phyloP scores from a whole-genome alignment of 2,888 invertebrate species.

The Ornithoptera alexandrae region DNA sequence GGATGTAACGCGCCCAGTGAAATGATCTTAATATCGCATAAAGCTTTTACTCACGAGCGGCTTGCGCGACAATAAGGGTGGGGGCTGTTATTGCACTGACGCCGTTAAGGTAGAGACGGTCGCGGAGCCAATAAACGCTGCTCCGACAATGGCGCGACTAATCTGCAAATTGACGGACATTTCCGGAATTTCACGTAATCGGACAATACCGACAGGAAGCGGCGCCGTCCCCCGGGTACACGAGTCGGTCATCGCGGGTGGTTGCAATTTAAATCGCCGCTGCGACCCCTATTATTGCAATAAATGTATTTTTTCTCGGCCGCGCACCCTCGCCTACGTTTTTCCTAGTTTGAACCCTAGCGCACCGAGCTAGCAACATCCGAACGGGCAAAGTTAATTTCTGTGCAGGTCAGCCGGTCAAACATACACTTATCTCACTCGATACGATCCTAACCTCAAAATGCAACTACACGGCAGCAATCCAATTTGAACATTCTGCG shows the following conservation, averaged over 20 bases:
- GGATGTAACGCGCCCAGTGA: slow-evolving; percentile 63
- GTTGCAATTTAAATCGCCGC: slow-evolving; percentile 51
- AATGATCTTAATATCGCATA: slow-evolving; percentile 70
- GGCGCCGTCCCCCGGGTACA: slow-evolving; percentile 19
- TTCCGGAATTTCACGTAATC: slow-evolving; percentile 37
- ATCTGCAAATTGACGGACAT: slow-evolving; percentile 39
- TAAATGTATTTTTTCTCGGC: slow-evolving; percentile 43
- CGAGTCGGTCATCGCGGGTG: slow-evolving; percentile 55
- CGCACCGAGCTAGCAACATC: too few relatives aligned
- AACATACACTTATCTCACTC: too few relatives aligned
- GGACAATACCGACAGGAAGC: slow-evolving; percentile 4
- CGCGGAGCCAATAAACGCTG: slow-evolving; percentile 31
- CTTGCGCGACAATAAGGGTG: slow-evolving; percentile 49
- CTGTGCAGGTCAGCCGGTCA: too few relatives aligned
- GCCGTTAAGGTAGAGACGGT: slow-evolving; percentile 24
- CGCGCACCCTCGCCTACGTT: slow-evolving; percentile 40
- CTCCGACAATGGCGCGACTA: slow-evolving; percentile 33
- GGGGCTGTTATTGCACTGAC: slow-evolving; percentile 39
- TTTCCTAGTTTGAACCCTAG: slow-evolving; percentile 24
- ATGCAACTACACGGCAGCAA: too few relatives aligned
- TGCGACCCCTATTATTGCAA: slow-evolving; percentile 42
- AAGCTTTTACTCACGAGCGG: slow-evolving; percentile 39
- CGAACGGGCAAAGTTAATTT: too few relatives aligned
- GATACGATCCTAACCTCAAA: too few relatives aligned
- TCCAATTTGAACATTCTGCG: too few relatives aligned